A percentile compares a stretch with the other conserved stretches of the same genome.
Conservation (phyloP, 2,888 invertebrate species). For the Metellina segmentata region DNA sequence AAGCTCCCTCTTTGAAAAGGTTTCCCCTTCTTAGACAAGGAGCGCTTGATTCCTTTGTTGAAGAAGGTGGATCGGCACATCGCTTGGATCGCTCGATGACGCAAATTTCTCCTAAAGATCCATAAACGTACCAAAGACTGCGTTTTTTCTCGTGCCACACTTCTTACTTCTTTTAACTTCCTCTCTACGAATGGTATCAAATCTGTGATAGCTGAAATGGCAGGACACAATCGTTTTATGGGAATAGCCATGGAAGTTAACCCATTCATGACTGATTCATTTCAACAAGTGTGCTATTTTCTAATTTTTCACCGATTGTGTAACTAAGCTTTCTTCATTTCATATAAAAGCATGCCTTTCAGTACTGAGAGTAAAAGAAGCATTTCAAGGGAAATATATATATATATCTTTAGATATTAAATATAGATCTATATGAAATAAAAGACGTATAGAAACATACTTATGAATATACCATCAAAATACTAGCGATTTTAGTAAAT, state of each 20-base stretch:
- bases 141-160: background rate
- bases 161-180: background rate
- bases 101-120: conserved; percentile 65
- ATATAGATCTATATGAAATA: background rate
- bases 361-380: background rate
- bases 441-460: background rate
- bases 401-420: background rate
- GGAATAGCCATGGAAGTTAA: conserved; percentile 2
- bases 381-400: background rate
- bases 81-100: conserved; percentile 65
- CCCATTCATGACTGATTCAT: background rate
- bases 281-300: conserved; percentile 30
- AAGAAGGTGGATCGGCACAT: conserved; percentile 73
- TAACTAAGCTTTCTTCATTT: background rate
- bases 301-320: conserved; percentile 5
- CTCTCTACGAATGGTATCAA: conserved; percentile 14
- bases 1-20: conserved; percentile 71
- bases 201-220: conserved; percentile 61
- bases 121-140: background rate
- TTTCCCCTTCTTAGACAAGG: conserved; percentile 77
- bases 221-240: conserved; percentile 3
- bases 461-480: background rate
- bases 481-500: background rate
- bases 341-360: background rate
- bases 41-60: conserved; percentile 74